phyloP scores from a whole-genome alignment of 1,140 invertebrate genomes.

The Rhynchophorus ferrugineus region DNA sequence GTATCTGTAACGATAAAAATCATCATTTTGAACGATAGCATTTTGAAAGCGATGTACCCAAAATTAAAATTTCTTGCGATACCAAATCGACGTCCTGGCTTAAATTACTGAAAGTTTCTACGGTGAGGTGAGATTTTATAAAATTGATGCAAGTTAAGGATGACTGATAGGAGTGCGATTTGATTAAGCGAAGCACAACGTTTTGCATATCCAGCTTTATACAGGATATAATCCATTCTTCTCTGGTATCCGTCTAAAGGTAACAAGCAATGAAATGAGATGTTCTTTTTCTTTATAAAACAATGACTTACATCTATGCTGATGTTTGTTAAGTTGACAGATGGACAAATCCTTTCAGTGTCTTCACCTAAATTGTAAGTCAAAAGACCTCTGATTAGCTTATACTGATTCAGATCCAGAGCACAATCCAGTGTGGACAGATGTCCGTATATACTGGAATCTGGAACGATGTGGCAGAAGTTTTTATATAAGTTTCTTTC shows the following conservation, averaged over 20 bases:
- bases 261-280: background rate
- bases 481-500: constrained; percentile 66
- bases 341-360: constrained; percentile 58
- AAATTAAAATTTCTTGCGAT: constrained; percentile 83
- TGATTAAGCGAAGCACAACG: constrained; percentile 68
- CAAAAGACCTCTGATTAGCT: constrained; percentile 79
- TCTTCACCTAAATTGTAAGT: constrained; percentile 89
- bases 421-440: constrained; percentile 78
- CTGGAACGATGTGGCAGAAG: constrained; percentile 55
- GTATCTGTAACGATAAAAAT: constrained; percentile 6
- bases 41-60: constrained; percentile 49
- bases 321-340: constrained; percentile 25
- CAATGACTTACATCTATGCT: constrained; percentile 24
- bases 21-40: background rate
- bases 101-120: constrained; percentile 79
- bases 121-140: constrained; percentile 77
- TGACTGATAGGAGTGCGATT: constrained; percentile 44
- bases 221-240: constrained; percentile 67
- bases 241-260: constrained; percentile 29
- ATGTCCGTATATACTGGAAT: constrained; percentile 76
- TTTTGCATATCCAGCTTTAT: constrained; percentile 82
- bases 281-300: background rate
- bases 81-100: constrained; percentile 89
- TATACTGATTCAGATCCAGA: constrained; percentile 81
- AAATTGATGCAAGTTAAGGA: constrained; percentile 85